These are phyloP conservation scores for Metopia argyrocephala DNA, from an alignment of 2,888 invertebrate species.

Conservation along the genomic window DNA sequence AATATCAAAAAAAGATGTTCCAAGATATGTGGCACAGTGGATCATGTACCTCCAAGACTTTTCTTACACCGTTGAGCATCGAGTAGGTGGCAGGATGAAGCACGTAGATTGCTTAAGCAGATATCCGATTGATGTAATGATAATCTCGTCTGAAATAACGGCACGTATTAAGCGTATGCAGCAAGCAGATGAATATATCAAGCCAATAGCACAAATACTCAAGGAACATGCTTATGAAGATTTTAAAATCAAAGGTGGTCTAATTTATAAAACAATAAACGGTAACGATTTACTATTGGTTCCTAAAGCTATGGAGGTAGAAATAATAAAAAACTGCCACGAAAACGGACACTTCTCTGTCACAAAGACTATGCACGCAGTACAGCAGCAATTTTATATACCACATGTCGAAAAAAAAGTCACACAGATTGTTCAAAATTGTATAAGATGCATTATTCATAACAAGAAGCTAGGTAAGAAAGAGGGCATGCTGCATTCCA, in stretches of 20 bases:
- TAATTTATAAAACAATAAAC: conserved; percentile 49
- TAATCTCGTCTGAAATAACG: conserved; percentile 32
- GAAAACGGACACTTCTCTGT: conserved; percentile 56
- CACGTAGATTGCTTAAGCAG: conserved; percentile 50
- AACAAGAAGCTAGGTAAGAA: too few relatives aligned
- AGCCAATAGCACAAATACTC: conserved; percentile 26
- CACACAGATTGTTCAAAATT: too few relatives aligned
- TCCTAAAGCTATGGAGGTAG: conserved; percentile 30
- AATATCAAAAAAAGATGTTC: too few relatives aligned
- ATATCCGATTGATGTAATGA: conserved; percentile 39
- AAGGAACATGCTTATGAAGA: conserved; percentile 18
- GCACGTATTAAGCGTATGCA: conserved; percentile 37
- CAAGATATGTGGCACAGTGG: too few relatives aligned
- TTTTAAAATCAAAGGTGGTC: conserved; percentile 40
- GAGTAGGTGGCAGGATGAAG: conserved; percentile 40
- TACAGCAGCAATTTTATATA: conserved; percentile 34
- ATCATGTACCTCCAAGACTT: conserved; percentile 66
- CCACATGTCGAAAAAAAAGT: conserved; percentile 36
- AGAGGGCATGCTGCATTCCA: too few relatives aligned
- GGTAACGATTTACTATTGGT: conserved; percentile 61
- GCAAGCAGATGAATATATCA: conserved; percentile 37
- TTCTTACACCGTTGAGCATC: conserved; percentile 52
- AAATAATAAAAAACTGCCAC: conserved; percentile 57
- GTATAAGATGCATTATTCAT: too few relatives aligned
- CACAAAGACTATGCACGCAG: conserved; percentile 32